phyloP scores from a whole-genome alignment of 1,140 invertebrate species.

The Hydropsyche tenuis region DNA sequence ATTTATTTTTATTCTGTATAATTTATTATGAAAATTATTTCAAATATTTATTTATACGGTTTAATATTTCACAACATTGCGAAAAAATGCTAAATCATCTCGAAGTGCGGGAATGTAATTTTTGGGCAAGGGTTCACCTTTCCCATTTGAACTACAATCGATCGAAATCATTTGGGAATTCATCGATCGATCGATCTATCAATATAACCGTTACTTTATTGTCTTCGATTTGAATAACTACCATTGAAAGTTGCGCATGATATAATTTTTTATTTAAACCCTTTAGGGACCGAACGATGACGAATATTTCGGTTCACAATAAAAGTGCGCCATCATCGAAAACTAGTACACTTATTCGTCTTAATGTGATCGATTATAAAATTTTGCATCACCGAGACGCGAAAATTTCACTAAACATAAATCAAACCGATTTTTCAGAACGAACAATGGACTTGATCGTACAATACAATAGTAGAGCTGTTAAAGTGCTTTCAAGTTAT shows the following conservation, averaged over 20 bases:
- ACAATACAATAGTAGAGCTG: too few relatives aligned
- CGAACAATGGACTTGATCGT: too few relatives aligned
- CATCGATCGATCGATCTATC: neutral
- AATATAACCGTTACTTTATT: constrained; percentile 3
- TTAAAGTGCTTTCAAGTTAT: too few relatives aligned
- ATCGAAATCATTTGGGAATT: constrained; percentile 18
- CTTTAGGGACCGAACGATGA: constrained; percentile 9
- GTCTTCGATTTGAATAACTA: neutral
- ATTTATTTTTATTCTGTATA: too few relatives aligned
- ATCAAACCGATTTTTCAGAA: too few relatives aligned
- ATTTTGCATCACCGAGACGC: too few relatives aligned
- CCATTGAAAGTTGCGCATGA: neutral
- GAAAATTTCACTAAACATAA: too few relatives aligned
- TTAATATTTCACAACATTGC: too few relatives aligned
- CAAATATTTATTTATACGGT: too few relatives aligned
- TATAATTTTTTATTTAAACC: neutral
- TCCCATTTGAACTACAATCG: constrained; percentile 8
- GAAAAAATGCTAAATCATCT: neutral
- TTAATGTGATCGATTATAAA: too few relatives aligned
- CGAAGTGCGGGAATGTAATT: neutral
- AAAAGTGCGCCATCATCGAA: neutral
- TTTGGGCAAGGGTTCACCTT: neutral
- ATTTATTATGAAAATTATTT: too few relatives aligned
- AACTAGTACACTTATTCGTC: neutral
- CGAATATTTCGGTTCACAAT: neutral